Percentiles rank a stretch among this genome's conserved stretches.
phyloP scores from a whole-genome alignment of 2,888 invertebrate genomes.

The Pachydiplax longipennis region DNA sequence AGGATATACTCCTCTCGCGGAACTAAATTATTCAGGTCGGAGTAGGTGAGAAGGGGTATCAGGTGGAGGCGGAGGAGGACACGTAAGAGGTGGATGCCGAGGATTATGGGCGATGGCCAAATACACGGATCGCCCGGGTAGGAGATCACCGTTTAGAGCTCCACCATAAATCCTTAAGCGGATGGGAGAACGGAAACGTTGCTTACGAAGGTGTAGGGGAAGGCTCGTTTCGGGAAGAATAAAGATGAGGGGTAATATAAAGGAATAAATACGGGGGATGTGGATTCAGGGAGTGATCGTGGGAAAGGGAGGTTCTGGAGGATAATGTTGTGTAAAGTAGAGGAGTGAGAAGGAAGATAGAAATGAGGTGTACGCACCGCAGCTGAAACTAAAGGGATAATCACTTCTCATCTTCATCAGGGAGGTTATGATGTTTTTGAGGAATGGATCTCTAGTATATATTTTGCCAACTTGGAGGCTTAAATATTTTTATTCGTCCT shows the following conservation, averaged over 20 bases:
- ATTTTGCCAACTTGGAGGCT: too few relatives aligned
- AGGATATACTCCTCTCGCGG: neutral
- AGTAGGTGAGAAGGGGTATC: neutral
- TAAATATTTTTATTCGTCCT: too few relatives aligned
- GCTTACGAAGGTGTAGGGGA: neutral
- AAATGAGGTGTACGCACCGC: neutral
- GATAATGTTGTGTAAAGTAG: neutral
- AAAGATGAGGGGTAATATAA: neutral
- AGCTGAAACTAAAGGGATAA: too few relatives aligned
- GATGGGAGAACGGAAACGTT: neutral
- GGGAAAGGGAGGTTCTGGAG: neutral
- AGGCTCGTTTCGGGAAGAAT: too few relatives aligned
- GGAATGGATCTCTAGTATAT: too few relatives aligned
- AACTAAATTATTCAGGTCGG: conserved; percentile 5
- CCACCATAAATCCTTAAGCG: conserved; percentile 18
- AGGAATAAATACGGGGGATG: neutral
- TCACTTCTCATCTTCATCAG: too few relatives aligned
- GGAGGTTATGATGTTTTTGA: too few relatives aligned
- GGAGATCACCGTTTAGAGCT: conserved; percentile 30
- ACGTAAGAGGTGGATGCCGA: too few relatives aligned
- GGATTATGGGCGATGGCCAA: conserved; percentile 41
- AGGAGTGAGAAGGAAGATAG: neutral
- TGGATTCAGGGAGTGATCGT: neutral
- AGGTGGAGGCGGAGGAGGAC: neutral
- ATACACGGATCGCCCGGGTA: conserved; percentile 25